Percentiles rank a stretch among this genome's conserved stretches.
phyloP scores from a whole-genome alignment of 2,888 invertebrate genomes.

The Cephus sareptanus region DNA sequence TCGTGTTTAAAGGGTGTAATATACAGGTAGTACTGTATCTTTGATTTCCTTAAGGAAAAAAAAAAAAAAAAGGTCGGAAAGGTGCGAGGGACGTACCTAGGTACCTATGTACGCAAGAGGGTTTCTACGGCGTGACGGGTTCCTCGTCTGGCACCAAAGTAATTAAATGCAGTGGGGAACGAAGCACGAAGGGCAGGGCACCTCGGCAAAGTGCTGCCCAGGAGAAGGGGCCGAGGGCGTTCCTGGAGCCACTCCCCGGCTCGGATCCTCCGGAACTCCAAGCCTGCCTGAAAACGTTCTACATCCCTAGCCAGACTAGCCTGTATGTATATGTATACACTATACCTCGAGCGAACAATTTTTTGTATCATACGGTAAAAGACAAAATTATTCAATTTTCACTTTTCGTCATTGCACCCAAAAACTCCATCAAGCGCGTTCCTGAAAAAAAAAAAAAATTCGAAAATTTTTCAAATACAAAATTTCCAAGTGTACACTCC shows the following conservation, averaged over 20 bases:
- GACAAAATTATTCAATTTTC: not conserved
- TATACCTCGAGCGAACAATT: not conserved
- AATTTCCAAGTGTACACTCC: not conserved
- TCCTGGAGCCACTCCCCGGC: constrained; percentile 59
- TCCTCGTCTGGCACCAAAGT: constrained; percentile 42
- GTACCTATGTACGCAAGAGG: not conserved
- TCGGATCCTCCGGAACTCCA: constrained; percentile 36
- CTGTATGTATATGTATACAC: not conserved
- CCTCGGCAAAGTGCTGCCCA: constrained; percentile 5
- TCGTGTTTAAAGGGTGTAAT: not conserved
- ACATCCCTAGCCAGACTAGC: not conserved
- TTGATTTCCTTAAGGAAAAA: not conserved
- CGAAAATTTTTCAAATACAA: no score
- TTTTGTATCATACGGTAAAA: not conserved
- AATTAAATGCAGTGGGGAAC: constrained; percentile 50
- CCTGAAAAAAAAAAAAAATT: not conserved
- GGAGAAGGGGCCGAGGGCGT: constrained; percentile 54
- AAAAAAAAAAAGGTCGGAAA: not conserved
- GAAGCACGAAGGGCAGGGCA: constrained; percentile 30
- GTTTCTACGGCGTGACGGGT: constrained; percentile 2
- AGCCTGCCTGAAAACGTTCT: constrained; percentile 6
- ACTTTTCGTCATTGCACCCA: not conserved
- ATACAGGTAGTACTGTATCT: not conserved
- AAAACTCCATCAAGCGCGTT: not conserved
- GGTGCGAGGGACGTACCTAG: not conserved